Base-by-base conservation (phyloP, 2,113 vertebrate species). In the Aviceda subcristata region DNA sequence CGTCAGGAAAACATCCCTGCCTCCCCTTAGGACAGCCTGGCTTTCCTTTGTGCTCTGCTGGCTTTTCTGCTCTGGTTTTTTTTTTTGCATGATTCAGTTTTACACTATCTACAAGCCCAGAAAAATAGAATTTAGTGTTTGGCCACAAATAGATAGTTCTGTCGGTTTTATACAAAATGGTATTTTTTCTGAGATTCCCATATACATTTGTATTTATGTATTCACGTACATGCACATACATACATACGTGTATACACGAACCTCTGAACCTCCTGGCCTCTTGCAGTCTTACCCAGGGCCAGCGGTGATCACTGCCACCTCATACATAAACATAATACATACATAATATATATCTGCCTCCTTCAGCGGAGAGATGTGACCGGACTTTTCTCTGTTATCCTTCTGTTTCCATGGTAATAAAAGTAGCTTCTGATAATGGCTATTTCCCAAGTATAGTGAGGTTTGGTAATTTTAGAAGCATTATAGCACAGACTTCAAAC, bases 351-450 rank as follows among this genome's bases (percentile, higher is more conserved):
- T 48, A 16, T 19, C 83, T 72, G 82, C 89, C 96, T 79, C 96
- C 82, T 93, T 36, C 3, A 3, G 93, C 75, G 3, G 55, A 38
- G 94, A 81, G 92, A 93, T 51, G 93, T 43, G 34, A 86, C 97
- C 9, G 91, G 96, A 96, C 96, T 93, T 75, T 60, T 38, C 92
- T 66, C 96, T 90, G 94, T 97, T 98, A 97, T 97, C 96, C 97
- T 66, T 39, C 93, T 0, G 97, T 98, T 98, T 98, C 98, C 97
- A 98, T 98, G 98, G 98, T 53, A 97, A 98, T 97, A 93, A 96
- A 98, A 98, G 96, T 94, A 93, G 97, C 95, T 98, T 97, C 97
- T 93, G 97, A 98, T 97, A 98, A 97, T 51, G 96, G 97, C 95
- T 79, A 95, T 97, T 98, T 94, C 94, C 97, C 89, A 86, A 97